Conservation (phyloP, 2,113 vertebrate genomes). For the Cyprinodon variegatus region DNA sequence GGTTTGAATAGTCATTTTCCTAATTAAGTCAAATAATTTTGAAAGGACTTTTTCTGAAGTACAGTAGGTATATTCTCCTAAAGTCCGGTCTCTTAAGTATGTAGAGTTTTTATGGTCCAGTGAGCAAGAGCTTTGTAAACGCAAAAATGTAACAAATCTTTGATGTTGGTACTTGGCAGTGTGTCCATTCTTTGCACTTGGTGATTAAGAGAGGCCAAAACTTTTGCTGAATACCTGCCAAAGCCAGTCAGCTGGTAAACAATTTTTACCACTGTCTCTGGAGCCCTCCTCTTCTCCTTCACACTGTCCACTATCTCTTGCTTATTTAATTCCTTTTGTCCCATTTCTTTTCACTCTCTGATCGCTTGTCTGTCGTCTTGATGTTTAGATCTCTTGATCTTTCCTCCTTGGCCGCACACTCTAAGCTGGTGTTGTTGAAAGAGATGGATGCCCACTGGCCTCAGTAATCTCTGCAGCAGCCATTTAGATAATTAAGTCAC, state of each 20-base stretch:
- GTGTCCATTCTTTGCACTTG: background rate
- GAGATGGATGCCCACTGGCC: conserved; percentile 68
- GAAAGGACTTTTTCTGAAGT: background rate
- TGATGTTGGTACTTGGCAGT: background rate
- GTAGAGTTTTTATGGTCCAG: no score
- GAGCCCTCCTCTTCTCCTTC: conserved; percentile 16
- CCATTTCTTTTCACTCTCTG: conserved; percentile 34
- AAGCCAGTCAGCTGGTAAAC: conserved; percentile 12
- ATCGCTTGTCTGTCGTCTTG: conserved; percentile 49
- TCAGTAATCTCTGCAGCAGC: conserved; percentile 63
- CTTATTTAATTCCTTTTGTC: conserved; percentile 31
- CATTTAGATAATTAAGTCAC: conserved; percentile 78
- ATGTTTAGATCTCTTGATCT: conserved; percentile 65
- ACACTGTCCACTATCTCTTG: conserved; percentile 31
- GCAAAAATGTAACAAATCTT: background rate
- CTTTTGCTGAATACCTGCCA: background rate
- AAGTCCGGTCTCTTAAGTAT: background rate
- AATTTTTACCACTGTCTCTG: conserved; percentile 34
- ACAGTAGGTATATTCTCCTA: background rate
- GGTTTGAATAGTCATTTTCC: no score
- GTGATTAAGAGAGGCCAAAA: background rate
- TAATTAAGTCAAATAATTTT: no score
- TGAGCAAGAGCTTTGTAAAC: no score
- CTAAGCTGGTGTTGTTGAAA: conserved; percentile 58
- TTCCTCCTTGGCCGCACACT: conserved; percentile 45